Percentiles rank a stretch among this genome's conserved stretches.
Evolutionary conservation across 2,888 invertebrate genomes (phyloP).

Genomic region (Tyria jacobaeae): DNA sequence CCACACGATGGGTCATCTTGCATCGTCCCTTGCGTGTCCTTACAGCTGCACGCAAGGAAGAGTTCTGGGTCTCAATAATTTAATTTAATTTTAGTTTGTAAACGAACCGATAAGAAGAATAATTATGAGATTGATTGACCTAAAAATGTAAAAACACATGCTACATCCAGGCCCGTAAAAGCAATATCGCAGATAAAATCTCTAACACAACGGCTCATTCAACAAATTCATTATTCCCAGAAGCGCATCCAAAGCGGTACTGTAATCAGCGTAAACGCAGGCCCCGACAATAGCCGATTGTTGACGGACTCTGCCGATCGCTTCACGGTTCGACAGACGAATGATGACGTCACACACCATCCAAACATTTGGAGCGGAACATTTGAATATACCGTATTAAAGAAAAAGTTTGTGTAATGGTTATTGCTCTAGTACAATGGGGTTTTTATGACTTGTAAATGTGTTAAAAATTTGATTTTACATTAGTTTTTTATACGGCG

Average conservation of each 20-base stretch:
- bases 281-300: constrained; percentile 37
- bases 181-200: constrained; percentile 17
- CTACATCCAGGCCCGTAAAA: constrained; percentile 11
- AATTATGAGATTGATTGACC: constrained; percentile 3
- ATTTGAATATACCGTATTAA: constrained; percentile 18
- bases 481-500: constrained; percentile 1
- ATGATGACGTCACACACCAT: constrained; percentile 42
- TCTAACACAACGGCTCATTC: constrained; percentile 6
- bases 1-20: too few relatives aligned
- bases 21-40: too few relatives aligned
- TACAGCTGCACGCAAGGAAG: too few relatives aligned
- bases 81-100: too few relatives aligned
- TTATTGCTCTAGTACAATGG: constrained; percentile 1
- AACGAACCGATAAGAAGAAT: too few relatives aligned
- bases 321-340: constrained; percentile 37
- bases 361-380: constrained; percentile 46
- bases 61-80: too few relatives aligned
- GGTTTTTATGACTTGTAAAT: constrained; percentile 10
- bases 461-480: constrained; percentile 9
- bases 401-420: constrained; percentile 6
- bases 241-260: constrained; percentile 25
- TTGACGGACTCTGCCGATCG: constrained; percentile 44
- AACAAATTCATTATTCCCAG: constrained; percentile 22
- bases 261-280: constrained; percentile 33
- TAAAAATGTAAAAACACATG: background rate